phyloP scores from a whole-genome alignment of 2,113 vertebrate genomes.

The Pelecanoides urinatrix region DNA sequence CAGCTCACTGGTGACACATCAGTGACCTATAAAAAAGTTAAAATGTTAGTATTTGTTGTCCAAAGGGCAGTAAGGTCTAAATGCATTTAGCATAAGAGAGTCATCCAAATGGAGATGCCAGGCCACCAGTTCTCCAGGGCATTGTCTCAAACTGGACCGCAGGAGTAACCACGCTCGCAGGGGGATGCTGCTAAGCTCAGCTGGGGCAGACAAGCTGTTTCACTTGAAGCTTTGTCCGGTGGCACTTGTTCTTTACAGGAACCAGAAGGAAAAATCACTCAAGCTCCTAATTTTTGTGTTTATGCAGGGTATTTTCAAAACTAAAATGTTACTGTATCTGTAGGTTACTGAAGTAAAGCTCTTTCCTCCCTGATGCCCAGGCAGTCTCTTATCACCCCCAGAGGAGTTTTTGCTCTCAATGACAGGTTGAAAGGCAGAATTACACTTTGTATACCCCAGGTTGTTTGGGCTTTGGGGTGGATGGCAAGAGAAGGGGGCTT shows the following conservation, averaged over 20 bases:
- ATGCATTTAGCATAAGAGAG: not conserved
- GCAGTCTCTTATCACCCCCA: fast-evolving
- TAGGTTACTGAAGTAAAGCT: not conserved
- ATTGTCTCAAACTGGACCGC: not conserved
- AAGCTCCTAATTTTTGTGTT: not conserved
- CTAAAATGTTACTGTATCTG: not conserved
- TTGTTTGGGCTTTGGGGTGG: not conserved
- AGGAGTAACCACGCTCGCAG: fast-evolving
- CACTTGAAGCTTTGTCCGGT: not conserved
- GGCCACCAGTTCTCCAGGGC: not conserved
- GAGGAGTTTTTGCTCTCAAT: not conserved
- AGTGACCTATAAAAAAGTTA: not conserved
- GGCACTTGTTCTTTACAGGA: not conserved
- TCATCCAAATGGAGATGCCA: not conserved
- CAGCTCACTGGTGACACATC: not conserved
- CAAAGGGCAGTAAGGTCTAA: not conserved
- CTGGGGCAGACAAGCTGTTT: not conserved
- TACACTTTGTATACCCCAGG: not conserved
- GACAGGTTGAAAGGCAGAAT: not conserved
- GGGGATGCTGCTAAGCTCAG: not conserved
- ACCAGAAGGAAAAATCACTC: not conserved
- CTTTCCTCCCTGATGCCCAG: not conserved
- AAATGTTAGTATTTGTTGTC: not conserved
- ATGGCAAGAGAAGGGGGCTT: not conserved
- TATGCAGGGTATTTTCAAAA: not conserved